Evolutionary conservation across 2,888 invertebrate genomes (phyloP), one percentile per base, ranked within the genome.

Genomic region (Scaptomyza polygonia): DNA sequence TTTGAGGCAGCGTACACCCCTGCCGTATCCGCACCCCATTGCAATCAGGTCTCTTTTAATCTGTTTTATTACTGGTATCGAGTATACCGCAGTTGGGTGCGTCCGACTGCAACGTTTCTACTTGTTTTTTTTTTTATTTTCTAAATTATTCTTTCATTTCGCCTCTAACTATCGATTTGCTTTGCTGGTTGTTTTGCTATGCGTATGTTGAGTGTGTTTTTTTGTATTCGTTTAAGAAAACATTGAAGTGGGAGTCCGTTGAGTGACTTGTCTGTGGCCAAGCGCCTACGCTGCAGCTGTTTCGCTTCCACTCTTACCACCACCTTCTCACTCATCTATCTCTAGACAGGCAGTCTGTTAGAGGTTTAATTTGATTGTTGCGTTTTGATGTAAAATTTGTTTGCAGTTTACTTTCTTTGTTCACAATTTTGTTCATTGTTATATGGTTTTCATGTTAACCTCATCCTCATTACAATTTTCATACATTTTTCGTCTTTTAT

Each of bases 211-310:
- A 52, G 36, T 54, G n/a, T 63, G 40, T 39, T 40, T 49, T 49
- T 48, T 52, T 49, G 51, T 52, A 68, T 68, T 76, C 75, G 77
- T 78, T 67, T 63, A 53, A 21, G 48, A 79, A 69, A 79, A 81
- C 84, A 83, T 75, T 82, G 75, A 77, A 82, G 86, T 82, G 81
- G 81, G 86, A 86, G 78, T 86, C 86, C 81, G 79, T 77, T 77
- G 72, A 79, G 54, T 63, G 79, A 51, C 64, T 45, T 61, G 59
- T 47, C 61, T 58, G 53, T 45, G 42, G 39, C 18, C 39, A 9
- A 45, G 55, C 61, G 43, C 56, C 67, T 53, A 58, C 62, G 27
- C 75, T 47, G 56, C 61, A 49, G 49, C 58, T 49, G 44, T 47
- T 40, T 45, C 25, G 36, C 51, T 48, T 34, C 0, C 12, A 25